Evolutionary conservation across 2,797 vertebrate genomes (phyloP).

Genomic region (Uromys caudimaculatus): DNA sequence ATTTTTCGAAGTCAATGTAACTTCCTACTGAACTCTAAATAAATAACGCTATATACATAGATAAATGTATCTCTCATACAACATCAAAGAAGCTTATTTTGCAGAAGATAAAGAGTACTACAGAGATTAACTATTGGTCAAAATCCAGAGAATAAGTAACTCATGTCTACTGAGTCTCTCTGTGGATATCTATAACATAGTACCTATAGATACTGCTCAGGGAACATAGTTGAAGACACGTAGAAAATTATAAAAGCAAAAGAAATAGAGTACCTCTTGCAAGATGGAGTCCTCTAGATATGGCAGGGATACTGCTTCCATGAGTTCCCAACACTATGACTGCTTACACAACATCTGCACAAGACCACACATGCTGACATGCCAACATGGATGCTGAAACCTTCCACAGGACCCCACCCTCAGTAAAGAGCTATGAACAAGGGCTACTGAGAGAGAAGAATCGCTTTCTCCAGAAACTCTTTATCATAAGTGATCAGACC

Average conservation of each 20-base stretch:
- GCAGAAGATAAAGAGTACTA: neutral
- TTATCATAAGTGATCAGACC: neutral
- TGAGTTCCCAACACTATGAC: neutral
- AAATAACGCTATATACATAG: neutral
- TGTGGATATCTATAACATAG: neutral
- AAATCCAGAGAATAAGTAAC: neutral
- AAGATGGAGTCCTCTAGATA: neutral
- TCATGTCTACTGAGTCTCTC: neutral
- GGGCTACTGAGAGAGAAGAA: neutral
- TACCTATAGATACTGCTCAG: neutral
- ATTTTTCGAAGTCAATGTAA: neutral
- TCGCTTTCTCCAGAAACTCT: neutral
- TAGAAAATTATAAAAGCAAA: neutral
- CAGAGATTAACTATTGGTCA: neutral
- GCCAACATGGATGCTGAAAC: neutral
- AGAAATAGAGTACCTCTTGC: neutral
- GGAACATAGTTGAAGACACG: neutral
- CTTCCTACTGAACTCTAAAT: neutral
- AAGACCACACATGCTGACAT: neutral
- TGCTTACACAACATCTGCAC: neutral
- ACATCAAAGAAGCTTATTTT: neutral
- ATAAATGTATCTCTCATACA: neutral
- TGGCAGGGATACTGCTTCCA: neutral
- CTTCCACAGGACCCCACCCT: neutral
- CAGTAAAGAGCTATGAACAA: neutral